Base-by-base conservation (phyloP, 2,797 vertebrate genomes). In the Enteromius paludinosus region DNA sequence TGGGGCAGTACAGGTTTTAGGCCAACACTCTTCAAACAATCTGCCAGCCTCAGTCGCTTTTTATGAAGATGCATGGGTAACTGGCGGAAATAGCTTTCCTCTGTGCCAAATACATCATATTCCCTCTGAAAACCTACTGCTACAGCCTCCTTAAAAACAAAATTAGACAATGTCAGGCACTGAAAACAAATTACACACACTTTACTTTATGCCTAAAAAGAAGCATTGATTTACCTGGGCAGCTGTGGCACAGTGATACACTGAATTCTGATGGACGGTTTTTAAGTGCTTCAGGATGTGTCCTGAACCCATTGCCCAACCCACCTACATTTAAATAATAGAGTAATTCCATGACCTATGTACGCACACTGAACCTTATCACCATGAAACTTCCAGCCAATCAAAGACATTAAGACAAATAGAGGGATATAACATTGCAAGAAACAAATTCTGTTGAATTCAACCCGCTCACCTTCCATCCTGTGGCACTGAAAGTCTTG, bases 401-500 rank as follows among this genome's bases (percentile, higher is more conserved):
- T 64, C 41, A 71, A 85, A 65, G 25, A 10, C 17, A 41, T 7
- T 49, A n/a, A 15, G 41, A 20, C 9, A 56, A 28, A 78, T 12
- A 23, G 5, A 35, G 38, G 10, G 4, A 33, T 20, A 35, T 28
- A 20, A 49, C 5, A 45, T 8, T 0, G 10, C 18, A 62, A 30
- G 10, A 45, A 43, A 47, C 10, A 64, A 49, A 78, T n/a, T 15
- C 2, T 64, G n/a, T 1, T 54, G 5, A 43, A 23, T 35, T 33
- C 35, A 3, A 23, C 18, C 17, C 18, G 14, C 25, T 92, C 85
- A 98, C 98, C 96, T 99, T 99, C 97, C 96, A 98, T 80, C 98
- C 98, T 0, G 98, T 99, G 61, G 90, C 96, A 62, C 97, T 97
- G 65, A 99, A 99, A 30, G 94, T 96, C 91, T 99, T 99, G 73